Base-by-base conservation (phyloP, 1,140 invertebrate species). In the Elysia chlorotica region DNA sequence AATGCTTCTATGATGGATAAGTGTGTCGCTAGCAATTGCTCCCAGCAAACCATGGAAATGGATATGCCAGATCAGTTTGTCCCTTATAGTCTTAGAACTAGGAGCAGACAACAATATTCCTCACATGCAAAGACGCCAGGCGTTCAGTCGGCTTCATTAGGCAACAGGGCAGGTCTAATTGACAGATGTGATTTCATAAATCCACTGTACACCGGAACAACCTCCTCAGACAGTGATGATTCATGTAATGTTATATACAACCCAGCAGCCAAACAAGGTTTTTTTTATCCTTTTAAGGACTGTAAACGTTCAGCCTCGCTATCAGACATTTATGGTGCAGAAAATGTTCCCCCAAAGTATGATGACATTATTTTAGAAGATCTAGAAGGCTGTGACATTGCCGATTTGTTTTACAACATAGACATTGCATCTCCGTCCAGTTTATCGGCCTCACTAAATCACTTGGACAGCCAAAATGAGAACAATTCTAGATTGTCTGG, bases 351-450 rank as follows among this genome's bases (percentile, higher is more conserved):
- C 1, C 30, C 36, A 65, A 65, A 65, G n/a, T 41, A 2, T 65
- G 23, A 35, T 41, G 63, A 65, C 48, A 30, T 65, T 30, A 41
- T 38, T 41, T 17, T 65, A 41, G 63, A 65, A 41, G 63, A 65
- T 65, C 48, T 65, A 41, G 63, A 65, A 65, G 37, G 14, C 17
- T 5, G 37, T 65, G 63, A 65, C 30, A 41, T 65, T 23, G 31
- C 33, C 48, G 19, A 65, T 35, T 25, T 65, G 14, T 65, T 65
- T 62, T 35, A 21, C 23, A 62, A 62, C 25, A 33, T 62, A 10
- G 37, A 62, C 33, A 62, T 62, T 35, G 21, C 59, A n/a, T 33
- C 19, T 35, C 59, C 59, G 37, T 3, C 30, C 19, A 62, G 23
- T n/a, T 5, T 35, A n/a, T 62, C 59, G 37, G 33, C 59, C 37